phyloP scores from a whole-genome alignment of 2,113 vertebrate genomes.

The Climacteris rufus region DNA sequence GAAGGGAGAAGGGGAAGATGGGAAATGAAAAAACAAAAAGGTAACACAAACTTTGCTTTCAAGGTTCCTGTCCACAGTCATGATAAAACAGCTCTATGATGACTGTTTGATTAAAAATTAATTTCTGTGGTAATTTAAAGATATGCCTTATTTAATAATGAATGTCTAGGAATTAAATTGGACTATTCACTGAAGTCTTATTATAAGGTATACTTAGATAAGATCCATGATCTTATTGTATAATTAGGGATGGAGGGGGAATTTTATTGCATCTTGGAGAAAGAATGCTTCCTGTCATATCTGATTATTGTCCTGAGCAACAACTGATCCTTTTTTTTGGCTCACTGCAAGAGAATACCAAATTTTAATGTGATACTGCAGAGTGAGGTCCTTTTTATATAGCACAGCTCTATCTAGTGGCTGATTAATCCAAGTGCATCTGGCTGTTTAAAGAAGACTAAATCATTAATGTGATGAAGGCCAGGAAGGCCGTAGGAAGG shows the following conservation, averaged over 20 bases:
- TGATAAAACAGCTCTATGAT: neutral
- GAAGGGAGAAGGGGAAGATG: neutral
- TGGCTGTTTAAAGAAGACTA: neutral
- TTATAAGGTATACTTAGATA: neutral
- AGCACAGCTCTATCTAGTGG: slow-evolving; percentile 52
- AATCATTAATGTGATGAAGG: neutral
- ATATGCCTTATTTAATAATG: neutral
- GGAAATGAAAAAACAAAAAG: neutral
- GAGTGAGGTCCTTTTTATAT: neutral
- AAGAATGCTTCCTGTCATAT: neutral
- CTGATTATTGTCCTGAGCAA: neutral
- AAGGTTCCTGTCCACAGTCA: neutral
- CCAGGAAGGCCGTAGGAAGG: neutral
- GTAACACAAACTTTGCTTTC: neutral
- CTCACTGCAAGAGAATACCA: neutral
- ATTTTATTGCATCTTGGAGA: neutral
- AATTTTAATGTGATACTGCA: neutral
- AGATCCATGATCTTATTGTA: neutral
- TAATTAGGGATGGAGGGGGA: neutral
- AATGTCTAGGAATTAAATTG: neutral
- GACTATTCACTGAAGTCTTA: neutral
- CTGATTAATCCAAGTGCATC: neutral
- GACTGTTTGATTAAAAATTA: slow-evolving; percentile 11
- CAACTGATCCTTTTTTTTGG: neutral
- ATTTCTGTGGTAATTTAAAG: slow-evolving; percentile 2